Evolutionary conservation across 2,888 invertebrate species (phyloP).

Genomic region (Eristalinus aeneus): DNA sequence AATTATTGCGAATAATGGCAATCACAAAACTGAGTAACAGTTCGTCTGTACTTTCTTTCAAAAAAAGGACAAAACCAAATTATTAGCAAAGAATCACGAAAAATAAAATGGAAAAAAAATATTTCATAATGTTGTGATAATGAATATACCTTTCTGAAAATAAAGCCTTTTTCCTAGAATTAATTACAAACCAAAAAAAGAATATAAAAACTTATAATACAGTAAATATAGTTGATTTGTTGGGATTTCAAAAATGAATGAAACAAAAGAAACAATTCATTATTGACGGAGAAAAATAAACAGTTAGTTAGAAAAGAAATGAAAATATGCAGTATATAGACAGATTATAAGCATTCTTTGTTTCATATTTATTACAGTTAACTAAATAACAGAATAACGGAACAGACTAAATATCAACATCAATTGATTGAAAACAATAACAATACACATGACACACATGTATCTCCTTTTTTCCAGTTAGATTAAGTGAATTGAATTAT

Average conservation of each 20-base stretch:
- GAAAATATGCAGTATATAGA: slow-evolving; percentile 10
- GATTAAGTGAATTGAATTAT: slow-evolving; percentile 32
- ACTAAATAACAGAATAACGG: slow-evolving; percentile 2
- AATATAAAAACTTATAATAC: slow-evolving; percentile 9
- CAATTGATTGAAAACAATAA: slow-evolving; percentile 30
- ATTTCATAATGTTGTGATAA: slow-evolving; percentile 69
- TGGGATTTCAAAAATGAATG: slow-evolving; percentile 52
- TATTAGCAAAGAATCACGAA: neutral
- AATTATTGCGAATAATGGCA: slow-evolving; percentile 64
- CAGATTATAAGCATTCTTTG: slow-evolving; percentile 31
- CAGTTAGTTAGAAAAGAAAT: slow-evolving; percentile 25
- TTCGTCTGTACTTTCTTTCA: slow-evolving; percentile 49
- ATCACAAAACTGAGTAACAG: slow-evolving; percentile 54
- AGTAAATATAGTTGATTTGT: slow-evolving; percentile 59
- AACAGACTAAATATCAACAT: slow-evolving; percentile 24
- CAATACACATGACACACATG: slow-evolving; percentile 2
- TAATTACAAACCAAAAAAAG: slow-evolving; percentile 42
- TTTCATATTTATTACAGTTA: slow-evolving; percentile 30
- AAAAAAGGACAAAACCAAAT: neutral
- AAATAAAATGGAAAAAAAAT: slow-evolving; percentile 6
- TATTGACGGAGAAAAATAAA: neutral
- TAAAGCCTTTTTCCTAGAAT: slow-evolving; percentile 61
- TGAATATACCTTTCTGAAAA: slow-evolving; percentile 66
- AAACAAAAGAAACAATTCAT: slow-evolving; percentile 23
- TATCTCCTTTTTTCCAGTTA: slow-evolving; percentile 24